Conservation (phyloP, 2,797 vertebrate genomes). For the Melanotaenia maccullochi region DNA sequence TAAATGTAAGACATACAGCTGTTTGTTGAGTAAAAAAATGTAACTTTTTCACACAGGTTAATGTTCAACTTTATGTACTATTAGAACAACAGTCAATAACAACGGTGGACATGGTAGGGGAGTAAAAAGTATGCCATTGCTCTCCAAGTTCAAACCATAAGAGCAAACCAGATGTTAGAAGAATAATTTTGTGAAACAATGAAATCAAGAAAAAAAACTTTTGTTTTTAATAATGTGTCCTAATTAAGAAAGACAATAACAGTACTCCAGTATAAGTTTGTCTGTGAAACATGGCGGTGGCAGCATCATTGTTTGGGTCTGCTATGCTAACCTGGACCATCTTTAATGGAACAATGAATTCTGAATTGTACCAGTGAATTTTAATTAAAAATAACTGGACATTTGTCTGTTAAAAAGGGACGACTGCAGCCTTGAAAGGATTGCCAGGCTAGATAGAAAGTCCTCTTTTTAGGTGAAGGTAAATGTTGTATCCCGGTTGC, state of each 20-base stretch:
- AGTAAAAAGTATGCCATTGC: background rate
- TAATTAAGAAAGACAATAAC: background rate
- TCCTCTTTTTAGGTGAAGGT: too few relatives aligned
- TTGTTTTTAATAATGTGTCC: background rate
- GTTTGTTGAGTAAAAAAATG: too few relatives aligned
- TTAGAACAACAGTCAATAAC: background rate
- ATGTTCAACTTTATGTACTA: background rate
- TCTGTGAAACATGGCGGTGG: background rate
- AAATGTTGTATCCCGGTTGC: too few relatives aligned
- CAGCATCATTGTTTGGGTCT: background rate
- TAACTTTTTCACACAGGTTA: too few relatives aligned
- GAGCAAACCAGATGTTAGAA: background rate
- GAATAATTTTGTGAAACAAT: background rate
- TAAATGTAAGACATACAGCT: too few relatives aligned
- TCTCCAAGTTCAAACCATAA: background rate
- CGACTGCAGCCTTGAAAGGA: too few relatives aligned
- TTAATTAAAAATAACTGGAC: background rate
- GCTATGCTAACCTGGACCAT: background rate
- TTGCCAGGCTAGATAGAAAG: too few relatives aligned
- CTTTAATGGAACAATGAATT: background rate
- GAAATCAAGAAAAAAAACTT: background rate
- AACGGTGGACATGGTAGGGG: background rate
- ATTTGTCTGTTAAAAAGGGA: too few relatives aligned
- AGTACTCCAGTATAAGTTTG: background rate
- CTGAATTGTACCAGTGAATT: background rate